Evolutionary conservation across 2,113 vertebrate genomes (phyloP), one percentile per base, ranked within the genome.

Genomic region (Heterotilapia buettikoferi): DNA sequence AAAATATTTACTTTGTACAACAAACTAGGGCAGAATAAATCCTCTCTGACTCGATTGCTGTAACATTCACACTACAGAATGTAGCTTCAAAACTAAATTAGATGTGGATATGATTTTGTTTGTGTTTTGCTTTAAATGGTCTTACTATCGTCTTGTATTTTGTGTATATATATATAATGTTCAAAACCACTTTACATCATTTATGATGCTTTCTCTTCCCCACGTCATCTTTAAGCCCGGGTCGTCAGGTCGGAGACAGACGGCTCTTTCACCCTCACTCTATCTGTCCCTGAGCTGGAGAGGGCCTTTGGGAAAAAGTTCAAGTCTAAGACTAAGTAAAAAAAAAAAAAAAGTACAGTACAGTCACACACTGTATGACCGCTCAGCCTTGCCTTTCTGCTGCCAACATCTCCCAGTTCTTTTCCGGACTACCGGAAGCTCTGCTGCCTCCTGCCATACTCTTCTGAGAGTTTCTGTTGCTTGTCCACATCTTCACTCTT

Each of bases 321-420:
- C 96, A 96, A 96, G 95, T 93, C 94, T 80, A 96, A 96, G 88
- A 95, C 96, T 93, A 97, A 97, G 97, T 97, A 97, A 92, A 96
- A 88, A 93, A 86, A 89, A 1, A 16, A 31, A 19, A 50, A 12
- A 63, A 47, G n/a, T n/a, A 38, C 61, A 66, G 61, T 66, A 66
- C 61, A 66, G 61, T 38, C 68, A 73, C 83, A 9, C 85, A 61
- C 43, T 0, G 4, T 79, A 36, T 86, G 87, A 38, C 54, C 7
- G 11, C 80, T 88, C 82, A 85, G 63, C 57, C 81, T 89, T 19
- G 33, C 38, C 68, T 89, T 89, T 94, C 86, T 91, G 71, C 63
- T 92, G 92, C 85, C 87, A 86, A 12, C 21, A 56, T 73, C 86
- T 87, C 84, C 81, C 63, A 79, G 82, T 88, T 86, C 80, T 86